Conservation (phyloP, 2,888 invertebrate genomes). For the Hybos culiciformis region DNA sequence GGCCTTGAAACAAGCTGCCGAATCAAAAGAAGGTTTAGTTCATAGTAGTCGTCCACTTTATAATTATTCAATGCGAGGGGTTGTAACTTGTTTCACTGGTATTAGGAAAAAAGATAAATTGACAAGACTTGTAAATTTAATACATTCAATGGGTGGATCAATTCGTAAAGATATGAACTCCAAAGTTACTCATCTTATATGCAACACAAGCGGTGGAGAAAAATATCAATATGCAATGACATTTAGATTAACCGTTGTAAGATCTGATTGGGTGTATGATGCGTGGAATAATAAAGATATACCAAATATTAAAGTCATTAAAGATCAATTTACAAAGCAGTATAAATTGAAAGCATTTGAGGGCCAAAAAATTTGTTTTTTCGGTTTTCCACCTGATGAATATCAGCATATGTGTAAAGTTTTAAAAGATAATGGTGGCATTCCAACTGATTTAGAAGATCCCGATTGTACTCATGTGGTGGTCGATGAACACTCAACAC, state of each 20-base stretch:
- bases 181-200: slow-evolving; percentile 86
- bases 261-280: slow-evolving; percentile 73
- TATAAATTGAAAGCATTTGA: slow-evolving; percentile 78
- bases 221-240: slow-evolving; percentile 90
- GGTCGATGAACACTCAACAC: slow-evolving; percentile 65
- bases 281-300: slow-evolving; percentile 74
- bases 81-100: slow-evolving; percentile 83
- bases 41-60: slow-evolving; percentile 69
- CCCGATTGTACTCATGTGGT: slow-evolving; percentile 84
- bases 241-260: slow-evolving; percentile 78
- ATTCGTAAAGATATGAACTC: slow-evolving; percentile 80
- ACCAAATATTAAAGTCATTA: slow-evolving; percentile 52
- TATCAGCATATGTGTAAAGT: slow-evolving; percentile 85
- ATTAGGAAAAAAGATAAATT: slow-evolving; percentile 81
- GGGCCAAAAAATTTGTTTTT: slow-evolving; percentile 74
- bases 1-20: slow-evolving; percentile 61
- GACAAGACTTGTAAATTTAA: slow-evolving; percentile 70
- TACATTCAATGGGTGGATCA: slow-evolving; percentile 94
- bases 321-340: slow-evolving; percentile 51
- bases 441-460: slow-evolving; percentile 62
- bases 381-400: slow-evolving; percentile 83
- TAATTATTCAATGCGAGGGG: slow-evolving; percentile 75
- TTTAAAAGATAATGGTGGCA: slow-evolving; percentile 73
- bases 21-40: slow-evolving; percentile 53
- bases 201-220: slow-evolving; percentile 75